Conservation (phyloP, 2,797 vertebrate genomes). For the Ataeniobius toweri region DNA sequence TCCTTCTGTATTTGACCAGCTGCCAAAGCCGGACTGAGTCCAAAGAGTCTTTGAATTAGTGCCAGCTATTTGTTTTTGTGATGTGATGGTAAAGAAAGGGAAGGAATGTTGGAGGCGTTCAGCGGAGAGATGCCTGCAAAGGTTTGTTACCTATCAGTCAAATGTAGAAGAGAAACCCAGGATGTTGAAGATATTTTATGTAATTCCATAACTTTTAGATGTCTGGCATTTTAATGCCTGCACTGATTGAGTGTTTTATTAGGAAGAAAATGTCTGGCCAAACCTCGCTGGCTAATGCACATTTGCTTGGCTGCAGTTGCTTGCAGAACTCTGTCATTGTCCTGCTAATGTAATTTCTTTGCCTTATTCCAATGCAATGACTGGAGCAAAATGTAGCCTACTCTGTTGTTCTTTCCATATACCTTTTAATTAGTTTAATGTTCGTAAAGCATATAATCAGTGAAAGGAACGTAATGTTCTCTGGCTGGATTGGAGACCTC, state of each 20-base stretch:
- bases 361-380: constrained; percentile 32
- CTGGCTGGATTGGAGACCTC: constrained; percentile 14
- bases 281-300: constrained; percentile 36
- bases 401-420: constrained; percentile 34
- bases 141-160: constrained; percentile 2
- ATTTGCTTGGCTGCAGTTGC: constrained; percentile 46
- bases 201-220: constrained; percentile 12
- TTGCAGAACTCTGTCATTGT: constrained; percentile 28
- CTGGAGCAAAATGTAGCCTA: constrained; percentile 28
- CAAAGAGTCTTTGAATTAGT: constrained; percentile 54
- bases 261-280: constrained; percentile 15
- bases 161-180: constrained; percentile 5
- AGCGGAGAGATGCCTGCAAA: constrained; percentile 17
- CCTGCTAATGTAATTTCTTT: constrained; percentile 33
- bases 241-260: constrained; percentile 28
- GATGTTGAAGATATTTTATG: constrained; percentile 13
- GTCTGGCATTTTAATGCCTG: constrained; percentile 19
- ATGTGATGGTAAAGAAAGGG: constrained; percentile 37
- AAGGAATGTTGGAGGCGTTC: constrained; percentile 30
- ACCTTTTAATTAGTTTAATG: constrained; percentile 32
- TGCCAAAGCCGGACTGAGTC: constrained; percentile 54
- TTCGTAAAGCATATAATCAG: constrained; percentile 22
- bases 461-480: constrained; percentile 23
- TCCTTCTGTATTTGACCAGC: constrained; percentile 49
- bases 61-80: constrained; percentile 61